Base-by-base conservation (phyloP, 1,140 invertebrate genomes). In the Plutomurus gul region DNA sequence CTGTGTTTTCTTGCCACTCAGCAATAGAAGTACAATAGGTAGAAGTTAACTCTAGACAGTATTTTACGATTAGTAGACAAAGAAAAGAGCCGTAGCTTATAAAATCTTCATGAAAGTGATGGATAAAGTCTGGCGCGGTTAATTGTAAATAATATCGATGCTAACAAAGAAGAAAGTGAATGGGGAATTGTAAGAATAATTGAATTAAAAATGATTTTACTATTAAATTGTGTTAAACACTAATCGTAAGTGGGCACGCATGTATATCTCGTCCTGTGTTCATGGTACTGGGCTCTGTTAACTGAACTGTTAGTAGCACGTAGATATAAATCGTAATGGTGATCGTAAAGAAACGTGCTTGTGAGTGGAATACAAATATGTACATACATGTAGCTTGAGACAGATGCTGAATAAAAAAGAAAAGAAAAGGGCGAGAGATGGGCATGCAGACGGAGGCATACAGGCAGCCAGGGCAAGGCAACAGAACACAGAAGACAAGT, bases 241-340 rank as follows among this genome's bases (percentile, higher is more conserved):
- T 65, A 65, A 65, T 65, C 30, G 56, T 65, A 65, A 30, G 56
- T 65, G 56, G 56, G 18, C 56, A 65, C 47, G 47, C n/a, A n/a
- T n/a, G n/a, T n/a, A n/a, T 51, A 51, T 51, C 47, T 51, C 25
- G 36, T 65, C 36, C 13, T 13, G 27, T 65, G 27, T 25, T 25
- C 5, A 30, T 33, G 1, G 27, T 60, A 56, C 5, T 3, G 20
- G 25, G 30, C 11, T 65, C 56, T 65, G 8, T 33, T 13, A 43
- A 33, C 13, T 65, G 56, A 65, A 65, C 56, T 16, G 56, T 65
- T 51, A n/a, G n/a, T 33, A 65, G 27, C n/a, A 30, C 27, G n/a
- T 7, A 65, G 56, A 65, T 65, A 65, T 65, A 65, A 65, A 65
- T 65, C 27, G 56, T 65, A 65, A 65, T 65, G 56, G 56, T 65